Conservation (phyloP, 2,888 invertebrate genomes). For the Apodemia mormo region DNA sequence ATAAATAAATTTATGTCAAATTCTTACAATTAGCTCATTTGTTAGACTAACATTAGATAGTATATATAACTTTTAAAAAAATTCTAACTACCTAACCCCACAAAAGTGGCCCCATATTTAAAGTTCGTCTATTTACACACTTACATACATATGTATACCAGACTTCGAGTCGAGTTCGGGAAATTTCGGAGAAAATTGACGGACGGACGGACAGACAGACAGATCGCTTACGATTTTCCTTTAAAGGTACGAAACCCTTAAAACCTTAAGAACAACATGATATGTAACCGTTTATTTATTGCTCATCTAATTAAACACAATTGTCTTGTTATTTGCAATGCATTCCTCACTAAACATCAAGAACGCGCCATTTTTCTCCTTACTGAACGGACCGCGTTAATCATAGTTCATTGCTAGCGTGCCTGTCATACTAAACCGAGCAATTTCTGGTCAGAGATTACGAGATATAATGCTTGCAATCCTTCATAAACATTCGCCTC, state of each 20-base stretch:
- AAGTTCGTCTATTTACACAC: too few species aligned
- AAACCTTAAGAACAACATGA: background rate
- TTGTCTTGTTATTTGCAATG: slow-evolving; percentile 30
- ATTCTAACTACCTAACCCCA: too few species aligned
- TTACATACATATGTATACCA: too few species aligned
- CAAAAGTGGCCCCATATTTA: too few species aligned
- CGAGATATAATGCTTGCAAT: slow-evolving; percentile 34
- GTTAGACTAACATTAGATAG: too few species aligned
- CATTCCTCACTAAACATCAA: slow-evolving; percentile 31
- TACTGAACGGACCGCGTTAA: slow-evolving; percentile 34
- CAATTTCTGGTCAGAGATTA: slow-evolving; percentile 32
- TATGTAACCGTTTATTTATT: background rate
- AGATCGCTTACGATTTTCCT: too few species aligned
- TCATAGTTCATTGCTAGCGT: slow-evolving; percentile 35
- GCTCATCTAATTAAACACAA: slow-evolving; percentile 27
- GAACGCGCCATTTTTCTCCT: slow-evolving; percentile 34
- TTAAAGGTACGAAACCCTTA: too few species aligned
- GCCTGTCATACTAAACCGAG: slow-evolving; percentile 33
- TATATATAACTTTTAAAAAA: too few species aligned
- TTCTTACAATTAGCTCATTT: too few species aligned
- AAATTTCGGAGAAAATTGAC: too few species aligned
- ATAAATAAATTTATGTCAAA: too few species aligned
- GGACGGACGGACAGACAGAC: background rate
- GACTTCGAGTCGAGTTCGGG: too few species aligned
- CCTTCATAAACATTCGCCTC: slow-evolving; percentile 27